A percentile compares a stretch with the other conserved stretches of the same genome.
Evolutionary conservation across 2,888 invertebrate genomes (phyloP).

Genomic region (Drosophila pullipes): DNA sequence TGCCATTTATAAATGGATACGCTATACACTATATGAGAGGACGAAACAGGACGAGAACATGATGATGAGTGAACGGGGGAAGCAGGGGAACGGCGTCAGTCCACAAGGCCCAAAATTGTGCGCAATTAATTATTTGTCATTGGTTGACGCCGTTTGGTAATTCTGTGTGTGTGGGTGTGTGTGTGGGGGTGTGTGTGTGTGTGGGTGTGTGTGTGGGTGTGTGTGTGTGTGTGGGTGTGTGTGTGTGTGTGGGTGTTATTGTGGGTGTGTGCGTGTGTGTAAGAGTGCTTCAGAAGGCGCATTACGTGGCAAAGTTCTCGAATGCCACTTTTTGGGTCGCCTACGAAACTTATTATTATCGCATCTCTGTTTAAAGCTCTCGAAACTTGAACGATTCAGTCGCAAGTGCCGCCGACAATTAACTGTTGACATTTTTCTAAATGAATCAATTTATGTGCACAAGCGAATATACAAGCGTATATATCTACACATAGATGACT

Average conservation of each 20-base stretch:
- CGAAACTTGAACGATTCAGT: conserved; percentile 25
- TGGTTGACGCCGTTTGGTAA: conserved; percentile 54
- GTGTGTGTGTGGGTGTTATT: background rate
- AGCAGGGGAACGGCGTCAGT: conserved; percentile 22
- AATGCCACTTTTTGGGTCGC: conserved; percentile 50
- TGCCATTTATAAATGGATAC: conserved; percentile 73
- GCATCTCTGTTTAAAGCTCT: conserved; percentile 33
- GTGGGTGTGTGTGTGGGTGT: background rate
- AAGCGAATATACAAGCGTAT: background rate
- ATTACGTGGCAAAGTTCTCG: conserved; percentile 51
- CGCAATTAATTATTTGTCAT: conserved; percentile 80
- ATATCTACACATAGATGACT: background rate
- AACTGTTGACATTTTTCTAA: conserved; percentile 56
- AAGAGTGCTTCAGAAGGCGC: conserved; percentile 35
- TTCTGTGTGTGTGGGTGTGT: conserved; percentile 2
- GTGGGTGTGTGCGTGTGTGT: conserved; percentile 9
- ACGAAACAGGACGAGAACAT: conserved; percentile 8
- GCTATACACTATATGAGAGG: conserved; percentile 28
- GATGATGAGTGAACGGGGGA: background rate
- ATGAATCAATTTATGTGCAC: conserved; percentile 20
- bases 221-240: conserved; percentile 2
- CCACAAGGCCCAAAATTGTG: conserved; percentile 63
- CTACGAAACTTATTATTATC: conserved; percentile 52
- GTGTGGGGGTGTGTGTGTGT: too few relatives aligned
- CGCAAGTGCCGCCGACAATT: conserved; percentile 48